These are phyloP conservation scores for Callospermophilus lateralis DNA, from an alignment of 2,113 vertebrate genomes.

Conservation along the genomic window DNA sequence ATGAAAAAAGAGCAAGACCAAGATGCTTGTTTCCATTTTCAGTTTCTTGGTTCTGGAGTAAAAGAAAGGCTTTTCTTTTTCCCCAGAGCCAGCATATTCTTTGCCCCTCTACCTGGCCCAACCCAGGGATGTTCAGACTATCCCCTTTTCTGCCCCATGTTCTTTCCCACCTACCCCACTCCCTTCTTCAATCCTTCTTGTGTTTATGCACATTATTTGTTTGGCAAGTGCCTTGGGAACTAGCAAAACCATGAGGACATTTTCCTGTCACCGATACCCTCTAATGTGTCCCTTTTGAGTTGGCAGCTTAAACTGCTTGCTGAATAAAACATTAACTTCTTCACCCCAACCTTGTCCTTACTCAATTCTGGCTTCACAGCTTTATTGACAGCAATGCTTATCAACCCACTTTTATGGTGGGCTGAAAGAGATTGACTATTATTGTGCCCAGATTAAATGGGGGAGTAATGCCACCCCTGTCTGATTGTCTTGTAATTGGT, in stretches of 20 bases:
- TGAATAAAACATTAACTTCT: conserved; percentile 99
- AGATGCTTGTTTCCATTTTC: conserved; percentile 42
- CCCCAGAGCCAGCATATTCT: conserved; percentile 60
- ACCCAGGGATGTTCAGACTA: conserved; percentile 81
- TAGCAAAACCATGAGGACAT: conserved; percentile 99
- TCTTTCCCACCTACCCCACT: conserved; percentile 47
- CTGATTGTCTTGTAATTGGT: conserved; percentile 99
- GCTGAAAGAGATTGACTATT: conserved; percentile 98
- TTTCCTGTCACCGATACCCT: conserved; percentile 99
- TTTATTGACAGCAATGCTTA: conserved; percentile 97
- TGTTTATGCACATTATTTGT: conserved; percentile 92
- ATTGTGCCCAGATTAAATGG: conserved; percentile 99
- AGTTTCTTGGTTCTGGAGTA: conserved; percentile 69
- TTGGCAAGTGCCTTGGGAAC: conserved; percentile 97
- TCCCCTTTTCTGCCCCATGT: conserved; percentile 33
- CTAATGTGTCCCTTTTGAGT: conserved; percentile 98
- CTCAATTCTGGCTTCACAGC: conserved; percentile 95
- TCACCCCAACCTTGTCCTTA: conserved; percentile 94
- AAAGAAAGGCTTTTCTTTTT: conserved; percentile 71
- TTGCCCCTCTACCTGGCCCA: conserved; percentile 77
- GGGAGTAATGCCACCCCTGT: conserved; percentile 99
- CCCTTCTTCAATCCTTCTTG: conserved; percentile 81
- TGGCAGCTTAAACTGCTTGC: conserved; percentile 99
- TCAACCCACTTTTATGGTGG: conserved; percentile 96
- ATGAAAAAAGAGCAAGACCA: background rate